Conservation (phyloP, 2,113 vertebrate species). For the Oreotrochilus melanogaster region DNA sequence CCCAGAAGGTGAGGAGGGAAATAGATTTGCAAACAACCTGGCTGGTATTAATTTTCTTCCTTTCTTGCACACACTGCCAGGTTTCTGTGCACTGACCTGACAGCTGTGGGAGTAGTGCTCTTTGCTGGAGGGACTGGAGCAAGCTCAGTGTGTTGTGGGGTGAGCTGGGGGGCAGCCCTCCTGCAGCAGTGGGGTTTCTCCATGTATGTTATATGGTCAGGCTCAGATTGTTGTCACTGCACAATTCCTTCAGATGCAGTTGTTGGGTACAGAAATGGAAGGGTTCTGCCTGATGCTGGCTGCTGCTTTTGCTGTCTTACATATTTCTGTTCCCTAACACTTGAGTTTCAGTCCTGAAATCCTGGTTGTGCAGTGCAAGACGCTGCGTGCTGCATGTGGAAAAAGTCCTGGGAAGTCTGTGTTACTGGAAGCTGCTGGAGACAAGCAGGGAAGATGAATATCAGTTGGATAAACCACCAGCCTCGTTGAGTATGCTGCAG, state of each 20-base stretch:
- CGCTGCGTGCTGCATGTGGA: background rate
- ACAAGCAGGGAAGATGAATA: background rate
- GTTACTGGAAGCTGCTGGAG: background rate
- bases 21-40: background rate
- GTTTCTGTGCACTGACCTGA: background rate
- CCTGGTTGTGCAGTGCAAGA: background rate
- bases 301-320: background rate
- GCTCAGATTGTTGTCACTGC: background rate
- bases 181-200: fast-evolving
- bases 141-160: background rate
- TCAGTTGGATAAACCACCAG: background rate
- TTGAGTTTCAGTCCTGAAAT: background rate
- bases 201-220: fast-evolving
- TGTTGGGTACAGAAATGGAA: fast-evolving
- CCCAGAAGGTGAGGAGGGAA: background rate
- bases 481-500: background rate
- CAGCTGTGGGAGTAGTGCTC: background rate
- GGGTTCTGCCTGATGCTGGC: background rate
- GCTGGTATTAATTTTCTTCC: background rate
- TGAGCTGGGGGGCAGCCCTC: background rate
- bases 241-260: background rate
- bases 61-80: background rate
- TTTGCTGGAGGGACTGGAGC: background rate
- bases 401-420: background rate
- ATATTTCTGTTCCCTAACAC: background rate